Conservation (phyloP, 2,113 vertebrate genomes). For the Phocoena phocoena region DNA sequence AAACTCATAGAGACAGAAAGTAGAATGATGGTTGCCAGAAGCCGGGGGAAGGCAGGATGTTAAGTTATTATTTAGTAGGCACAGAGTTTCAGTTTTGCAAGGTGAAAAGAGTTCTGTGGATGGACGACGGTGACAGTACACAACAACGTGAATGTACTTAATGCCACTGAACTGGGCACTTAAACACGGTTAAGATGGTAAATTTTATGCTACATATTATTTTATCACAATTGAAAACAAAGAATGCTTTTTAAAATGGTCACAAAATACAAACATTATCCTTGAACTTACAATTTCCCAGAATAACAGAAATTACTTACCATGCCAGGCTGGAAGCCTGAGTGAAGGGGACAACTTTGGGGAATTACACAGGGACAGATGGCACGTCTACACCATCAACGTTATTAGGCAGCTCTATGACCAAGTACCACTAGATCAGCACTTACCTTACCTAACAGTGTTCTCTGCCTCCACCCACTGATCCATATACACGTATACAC, state of each 20-base stretch:
- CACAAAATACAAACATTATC: not conserved
- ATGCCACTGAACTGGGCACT: not conserved
- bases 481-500: not conserved
- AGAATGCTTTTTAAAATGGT: not conserved
- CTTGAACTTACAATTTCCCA: not conserved
- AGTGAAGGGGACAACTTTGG: not conserved
- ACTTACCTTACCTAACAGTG: no score
- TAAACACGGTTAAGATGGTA: not conserved
- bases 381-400: not conserved
- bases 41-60: not conserved
- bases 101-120: not conserved
- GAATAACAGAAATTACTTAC: not conserved
- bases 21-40: not conserved
- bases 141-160: not conserved
- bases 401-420: not conserved
- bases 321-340: not conserved
- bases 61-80: not conserved
- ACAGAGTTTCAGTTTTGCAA: not conserved
- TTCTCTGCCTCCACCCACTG: not conserved
- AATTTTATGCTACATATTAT: not conserved
- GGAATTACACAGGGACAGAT: not conserved
- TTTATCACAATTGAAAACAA: not conserved
- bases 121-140: not conserved
- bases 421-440: not conserved
- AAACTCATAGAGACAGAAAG: not conserved